Percentiles rank a stretch among this genome's conserved stretches.
Evolutionary conservation across 2,888 invertebrate genomes (phyloP).

Genomic region (Rugalucina vietnamica): DNA sequence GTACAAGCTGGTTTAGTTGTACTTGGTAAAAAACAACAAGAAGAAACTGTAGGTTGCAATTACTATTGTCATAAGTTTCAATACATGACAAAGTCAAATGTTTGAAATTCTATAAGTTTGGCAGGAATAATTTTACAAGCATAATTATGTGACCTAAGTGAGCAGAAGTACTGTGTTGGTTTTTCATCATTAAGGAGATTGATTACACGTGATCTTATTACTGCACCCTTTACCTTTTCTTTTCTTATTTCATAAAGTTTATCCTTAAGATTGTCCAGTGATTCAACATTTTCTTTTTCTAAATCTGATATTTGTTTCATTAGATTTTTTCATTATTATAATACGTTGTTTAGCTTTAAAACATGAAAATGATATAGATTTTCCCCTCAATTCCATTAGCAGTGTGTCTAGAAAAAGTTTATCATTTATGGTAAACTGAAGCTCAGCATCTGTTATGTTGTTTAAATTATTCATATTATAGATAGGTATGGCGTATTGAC

Average conservation of each 20-base stretch:
- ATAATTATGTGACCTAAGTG: not conserved
- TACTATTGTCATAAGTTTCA: no score
- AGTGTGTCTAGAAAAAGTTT: not conserved
- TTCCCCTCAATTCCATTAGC: not conserved
- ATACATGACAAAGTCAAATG: no score
- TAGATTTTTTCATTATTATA: not conserved
- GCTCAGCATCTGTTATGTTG: not conserved
- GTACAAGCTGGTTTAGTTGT: no score
- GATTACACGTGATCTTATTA: not conserved
- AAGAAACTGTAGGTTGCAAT: no score
- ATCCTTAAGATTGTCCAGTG: not conserved
- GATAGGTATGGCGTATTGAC: no score
- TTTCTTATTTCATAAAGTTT: constrained; percentile 1
- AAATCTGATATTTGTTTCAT: not conserved
- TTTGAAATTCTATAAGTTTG: no score
- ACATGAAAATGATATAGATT: not conserved
- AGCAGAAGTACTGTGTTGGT: not conserved
- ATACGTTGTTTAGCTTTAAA: not conserved
- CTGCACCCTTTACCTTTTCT: not conserved
- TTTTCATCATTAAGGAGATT: not conserved
- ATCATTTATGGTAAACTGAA: not conserved
- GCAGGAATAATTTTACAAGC: not conserved
- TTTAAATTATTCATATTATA: no score
- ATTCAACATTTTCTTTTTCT: not conserved
- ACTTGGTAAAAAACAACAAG: no score